Conservation (phyloP, 2,113 vertebrate genomes). For the Addax nasomaculatus region DNA sequence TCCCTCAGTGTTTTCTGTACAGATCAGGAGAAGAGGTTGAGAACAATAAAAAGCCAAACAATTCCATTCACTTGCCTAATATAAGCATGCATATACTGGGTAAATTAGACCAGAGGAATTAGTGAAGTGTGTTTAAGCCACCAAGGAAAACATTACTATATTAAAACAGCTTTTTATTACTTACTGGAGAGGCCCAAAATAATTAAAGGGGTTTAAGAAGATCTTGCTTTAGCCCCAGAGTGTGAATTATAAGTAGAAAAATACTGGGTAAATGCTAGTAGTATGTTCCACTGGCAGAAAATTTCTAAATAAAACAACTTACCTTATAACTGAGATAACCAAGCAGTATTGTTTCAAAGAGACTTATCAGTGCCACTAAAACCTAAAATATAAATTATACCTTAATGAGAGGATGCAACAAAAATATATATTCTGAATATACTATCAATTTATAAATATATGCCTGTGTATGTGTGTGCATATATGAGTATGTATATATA, state of each 20-base stretch:
- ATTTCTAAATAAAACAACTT: conserved; percentile 49
- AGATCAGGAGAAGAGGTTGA: not conserved
- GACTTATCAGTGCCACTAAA: conserved; percentile 87
- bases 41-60: not conserved
- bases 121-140: not conserved
- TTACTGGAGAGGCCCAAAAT: not conserved
- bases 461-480: too few species aligned
- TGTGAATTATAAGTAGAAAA: not conserved
- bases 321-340: conserved; percentile 89
- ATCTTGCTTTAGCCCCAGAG: not conserved
- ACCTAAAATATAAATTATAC: conserved; percentile 76
- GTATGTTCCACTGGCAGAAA: not conserved
- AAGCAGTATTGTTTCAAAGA: conserved; percentile 86
- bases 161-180: not conserved
- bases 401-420: conserved; percentile 32
- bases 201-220: conserved; percentile 43
- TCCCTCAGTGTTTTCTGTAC: not conserved
- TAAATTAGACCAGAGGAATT: not conserved
- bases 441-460: not conserved
- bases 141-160: not conserved
- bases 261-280: not conserved
- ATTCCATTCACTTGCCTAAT: not conserved
- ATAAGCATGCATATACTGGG: not conserved
- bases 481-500: not conserved
- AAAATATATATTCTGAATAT: not conserved